Conservation (phyloP, 2,888 invertebrate genomes). For the Blastobasis adustella region DNA sequence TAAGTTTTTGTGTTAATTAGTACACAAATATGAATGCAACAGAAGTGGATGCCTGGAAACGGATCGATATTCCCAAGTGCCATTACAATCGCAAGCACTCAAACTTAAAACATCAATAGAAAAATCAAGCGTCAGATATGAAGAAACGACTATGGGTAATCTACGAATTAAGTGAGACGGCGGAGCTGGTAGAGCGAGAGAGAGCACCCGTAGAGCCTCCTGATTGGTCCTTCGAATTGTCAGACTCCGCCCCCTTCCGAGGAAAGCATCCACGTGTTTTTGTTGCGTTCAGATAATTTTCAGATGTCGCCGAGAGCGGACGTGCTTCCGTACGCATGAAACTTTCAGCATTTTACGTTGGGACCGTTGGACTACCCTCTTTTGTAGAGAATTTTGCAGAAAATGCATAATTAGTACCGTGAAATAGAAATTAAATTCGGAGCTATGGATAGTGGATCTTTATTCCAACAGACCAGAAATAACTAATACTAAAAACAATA, state of each 20-base stretch:
- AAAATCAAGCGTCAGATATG: conserved; percentile 53
- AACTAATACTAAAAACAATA: no score
- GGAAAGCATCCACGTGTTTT: conserved; percentile 50
- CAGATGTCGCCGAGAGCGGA: conserved; percentile 27
- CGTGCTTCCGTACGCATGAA: conserved; percentile 29
- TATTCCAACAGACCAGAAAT: no score
- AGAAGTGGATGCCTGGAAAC: neutral
- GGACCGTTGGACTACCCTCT: no score
- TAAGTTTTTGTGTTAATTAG: no score
- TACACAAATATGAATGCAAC: neutral
- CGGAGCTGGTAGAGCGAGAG: conserved; percentile 23
- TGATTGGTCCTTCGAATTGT: conserved; percentile 27
- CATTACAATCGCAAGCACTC: conserved; percentile 14
- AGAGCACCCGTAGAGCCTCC: conserved; percentile 1
- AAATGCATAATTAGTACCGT: no score
- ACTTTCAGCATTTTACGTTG: conserved; percentile 25
- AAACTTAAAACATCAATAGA: conserved; percentile 55
- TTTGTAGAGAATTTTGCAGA: no score
- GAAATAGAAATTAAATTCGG: no score
- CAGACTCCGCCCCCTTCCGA: conserved; percentile 36
- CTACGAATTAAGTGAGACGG: conserved; percentile 42
- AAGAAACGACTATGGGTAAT: conserved; percentile 55
- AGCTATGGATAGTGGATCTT: no score
- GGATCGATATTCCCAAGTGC: neutral
- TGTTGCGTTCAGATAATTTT: conserved; percentile 47